Conservation (phyloP, 2,888 invertebrate genomes). For the Gerris lacustris region DNA sequence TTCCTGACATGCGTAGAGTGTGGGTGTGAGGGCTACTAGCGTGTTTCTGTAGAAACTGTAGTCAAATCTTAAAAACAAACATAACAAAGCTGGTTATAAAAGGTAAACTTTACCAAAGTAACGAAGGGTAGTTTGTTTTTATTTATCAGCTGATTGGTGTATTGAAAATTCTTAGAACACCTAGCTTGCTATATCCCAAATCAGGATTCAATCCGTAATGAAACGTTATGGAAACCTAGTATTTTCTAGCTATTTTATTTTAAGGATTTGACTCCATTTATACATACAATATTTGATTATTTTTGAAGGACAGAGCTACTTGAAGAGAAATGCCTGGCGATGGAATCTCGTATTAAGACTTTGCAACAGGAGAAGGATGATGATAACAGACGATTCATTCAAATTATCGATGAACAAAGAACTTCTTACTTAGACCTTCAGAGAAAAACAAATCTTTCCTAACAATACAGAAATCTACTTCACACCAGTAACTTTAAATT, state of each 20-base stretch:
- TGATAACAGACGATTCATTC: constrained; percentile 25
- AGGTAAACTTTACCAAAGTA: no score
- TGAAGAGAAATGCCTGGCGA: constrained; percentile 52
- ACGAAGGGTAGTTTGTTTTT: no score
- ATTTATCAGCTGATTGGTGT: no score
- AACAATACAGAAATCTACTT: neutral
- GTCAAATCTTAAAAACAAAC: no score
- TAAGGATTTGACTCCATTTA: neutral
- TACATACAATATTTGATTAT: neutral
- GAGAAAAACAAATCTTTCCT: constrained; percentile 9
- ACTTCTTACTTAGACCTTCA: constrained; percentile 24
- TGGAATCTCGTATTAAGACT: constrained; percentile 50
- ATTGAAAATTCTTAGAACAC: no score
- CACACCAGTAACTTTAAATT: neutral
- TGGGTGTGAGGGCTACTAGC: no score
- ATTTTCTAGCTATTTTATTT: neutral
- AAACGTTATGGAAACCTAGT: neutral
- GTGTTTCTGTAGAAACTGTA: no score
- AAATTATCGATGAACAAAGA: constrained; percentile 26
- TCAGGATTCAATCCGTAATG: no score
- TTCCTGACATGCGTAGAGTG: no score
- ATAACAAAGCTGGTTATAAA: no score
- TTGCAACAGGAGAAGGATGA: constrained; percentile 49
- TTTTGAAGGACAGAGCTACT: constrained; percentile 43
- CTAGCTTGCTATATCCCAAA: no score